Conservation (phyloP, 2,888 invertebrate species). For the Meganola albula region DNA sequence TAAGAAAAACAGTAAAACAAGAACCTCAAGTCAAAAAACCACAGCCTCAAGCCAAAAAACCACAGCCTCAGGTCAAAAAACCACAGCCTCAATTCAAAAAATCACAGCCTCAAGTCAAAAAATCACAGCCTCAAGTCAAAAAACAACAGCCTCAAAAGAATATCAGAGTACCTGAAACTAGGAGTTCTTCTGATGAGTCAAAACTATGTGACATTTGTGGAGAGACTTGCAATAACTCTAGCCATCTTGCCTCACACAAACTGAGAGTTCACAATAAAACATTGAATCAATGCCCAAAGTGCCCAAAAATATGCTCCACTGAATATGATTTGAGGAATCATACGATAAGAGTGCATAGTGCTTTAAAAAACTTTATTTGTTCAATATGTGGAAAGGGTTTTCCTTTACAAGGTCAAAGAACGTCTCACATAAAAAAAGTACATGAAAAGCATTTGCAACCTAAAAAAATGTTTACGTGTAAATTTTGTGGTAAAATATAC, state of each 20-base stretch:
- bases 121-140: too few relatives aligned
- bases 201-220: constrained; percentile 64
- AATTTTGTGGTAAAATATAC: constrained; percentile 60
- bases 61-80: constrained; percentile 26
- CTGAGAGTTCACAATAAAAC: constrained; percentile 43
- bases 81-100: constrained; percentile 26
- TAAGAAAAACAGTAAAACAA: constrained; percentile 17
- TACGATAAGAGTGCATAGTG: constrained; percentile 51
- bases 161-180: too few relatives aligned
- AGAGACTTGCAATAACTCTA: constrained; percentile 43
- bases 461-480: constrained; percentile 48
- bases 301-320: constrained; percentile 45
- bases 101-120: too few relatives aligned
- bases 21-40: constrained; percentile 8
- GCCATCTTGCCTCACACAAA: constrained; percentile 47
- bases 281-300: constrained; percentile 50
- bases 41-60: too few relatives aligned
- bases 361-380: constrained; percentile 50
- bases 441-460: constrained; percentile 48
- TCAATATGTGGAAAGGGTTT: constrained; percentile 52
- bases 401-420: constrained; percentile 52
- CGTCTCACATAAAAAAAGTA: constrained; percentile 47
- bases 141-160: too few relatives aligned
- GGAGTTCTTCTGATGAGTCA: too few relatives aligned
- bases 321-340: constrained; percentile 53